Evolutionary conservation across 2,888 invertebrate species (phyloP).

Genomic region (Scotopteryx bipunctaria): DNA sequence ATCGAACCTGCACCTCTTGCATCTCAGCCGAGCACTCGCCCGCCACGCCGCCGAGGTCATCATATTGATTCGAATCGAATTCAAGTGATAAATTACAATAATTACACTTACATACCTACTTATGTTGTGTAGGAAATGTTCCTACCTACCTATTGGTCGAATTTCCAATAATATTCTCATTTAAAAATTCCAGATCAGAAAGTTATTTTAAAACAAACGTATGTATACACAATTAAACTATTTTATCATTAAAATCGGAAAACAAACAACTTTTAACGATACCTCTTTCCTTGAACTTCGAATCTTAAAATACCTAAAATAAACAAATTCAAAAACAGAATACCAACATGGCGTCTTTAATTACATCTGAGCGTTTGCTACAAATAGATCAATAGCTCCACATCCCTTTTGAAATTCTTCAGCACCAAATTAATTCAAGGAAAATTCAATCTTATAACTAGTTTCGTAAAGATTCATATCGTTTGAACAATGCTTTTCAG

Average conservation of each 20-base stretch:
- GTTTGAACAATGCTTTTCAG: neutral
- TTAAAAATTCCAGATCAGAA: no score
- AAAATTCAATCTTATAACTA: neutral
- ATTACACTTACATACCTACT: no score
- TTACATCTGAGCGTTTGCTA: conserved; percentile 50
- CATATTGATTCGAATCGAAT: no score
- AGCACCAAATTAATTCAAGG: neutral
- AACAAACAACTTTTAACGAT: conserved; percentile 24
- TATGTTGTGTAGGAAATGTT: no score
- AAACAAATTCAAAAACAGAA: conserved; percentile 30
- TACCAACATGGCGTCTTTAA: conserved; percentile 46
- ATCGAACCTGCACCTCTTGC: no score
- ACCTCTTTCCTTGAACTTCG: conserved; percentile 33
- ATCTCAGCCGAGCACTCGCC: no score
- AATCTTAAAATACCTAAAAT: conserved; percentile 29
- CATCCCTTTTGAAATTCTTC: conserved; percentile 39
- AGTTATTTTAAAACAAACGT: neutral
- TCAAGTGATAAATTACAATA: no score
- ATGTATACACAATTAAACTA: neutral
- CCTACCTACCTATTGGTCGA: no score
- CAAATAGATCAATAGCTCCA: conserved; percentile 55
- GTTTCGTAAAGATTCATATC: neutral
- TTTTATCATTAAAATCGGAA: neutral
- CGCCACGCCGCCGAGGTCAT: no score
- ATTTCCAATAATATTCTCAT: no score